Conservation (phyloP, 1,140 invertebrate species). For the Agraylea sexmaculata region DNA sequence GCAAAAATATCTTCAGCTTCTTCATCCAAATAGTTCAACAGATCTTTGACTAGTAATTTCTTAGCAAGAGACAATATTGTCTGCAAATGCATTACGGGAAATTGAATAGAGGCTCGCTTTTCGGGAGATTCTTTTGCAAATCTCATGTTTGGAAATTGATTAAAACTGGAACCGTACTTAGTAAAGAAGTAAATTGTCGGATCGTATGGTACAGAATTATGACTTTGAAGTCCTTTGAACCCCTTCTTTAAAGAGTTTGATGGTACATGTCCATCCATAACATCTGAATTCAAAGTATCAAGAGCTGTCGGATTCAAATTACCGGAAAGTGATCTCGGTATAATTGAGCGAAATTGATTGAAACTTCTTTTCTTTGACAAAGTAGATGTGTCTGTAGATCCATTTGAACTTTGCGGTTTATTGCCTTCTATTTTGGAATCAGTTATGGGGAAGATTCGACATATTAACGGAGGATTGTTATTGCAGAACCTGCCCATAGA, state of each 20-base stretch:
- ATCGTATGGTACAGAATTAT: constrained; percentile 60
- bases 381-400: constrained; percentile 31
- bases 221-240: constrained; percentile 50
- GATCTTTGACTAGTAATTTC: constrained; percentile 77
- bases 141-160: constrained; percentile 70
- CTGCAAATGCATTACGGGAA: constrained; percentile 64
- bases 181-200: constrained; percentile 78
- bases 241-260: constrained; percentile 33
- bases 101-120: constrained; percentile 48
- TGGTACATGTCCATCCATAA: constrained; percentile 34
- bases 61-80: constrained; percentile 72
- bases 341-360: constrained; percentile 69
- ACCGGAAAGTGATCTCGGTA: constrained; percentile 82
- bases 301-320: constrained; percentile 52
- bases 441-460: constrained; percentile 70
- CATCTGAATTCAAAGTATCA: constrained; percentile 24
- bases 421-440: constrained; percentile 44
- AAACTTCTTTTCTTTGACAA: constrained; percentile 47
- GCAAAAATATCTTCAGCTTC: constrained; percentile 66
- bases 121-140: constrained; percentile 52
- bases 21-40: constrained; percentile 69
- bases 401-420: constrained; percentile 24
- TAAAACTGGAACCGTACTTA: constrained; percentile 87
- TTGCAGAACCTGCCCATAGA: constrained; percentile 62
- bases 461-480: constrained; percentile 65